These are phyloP conservation scores for Coptotermes formosanus DNA, from an alignment of 1,140 invertebrate genomes.

Conservation along the genomic window DNA sequence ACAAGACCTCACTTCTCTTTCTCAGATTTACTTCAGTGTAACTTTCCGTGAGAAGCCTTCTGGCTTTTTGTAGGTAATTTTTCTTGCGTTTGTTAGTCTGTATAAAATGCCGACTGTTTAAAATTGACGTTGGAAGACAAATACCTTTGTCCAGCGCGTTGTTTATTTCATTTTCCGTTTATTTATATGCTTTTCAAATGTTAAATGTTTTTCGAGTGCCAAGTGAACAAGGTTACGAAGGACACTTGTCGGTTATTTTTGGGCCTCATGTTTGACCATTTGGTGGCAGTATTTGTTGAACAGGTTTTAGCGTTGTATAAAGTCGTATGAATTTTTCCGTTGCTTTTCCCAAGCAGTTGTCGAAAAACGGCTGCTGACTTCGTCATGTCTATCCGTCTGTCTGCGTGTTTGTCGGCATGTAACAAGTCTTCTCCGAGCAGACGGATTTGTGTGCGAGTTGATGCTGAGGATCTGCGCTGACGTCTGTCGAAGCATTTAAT, in stretches of 20 bases:
- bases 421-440: no score
- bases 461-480: no score
- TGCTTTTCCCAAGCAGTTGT: no score
- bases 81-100: not conserved
- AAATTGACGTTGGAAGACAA: not conserved
- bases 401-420: no score
- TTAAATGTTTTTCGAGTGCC: not conserved
- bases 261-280: no score
- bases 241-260: not conserved
- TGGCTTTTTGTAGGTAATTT: not conserved
- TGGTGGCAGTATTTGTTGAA: no score
- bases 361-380: no score
- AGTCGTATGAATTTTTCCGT: no score
- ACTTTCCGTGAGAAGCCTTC: not conserved
- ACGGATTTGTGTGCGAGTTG: no score
- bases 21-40: not conserved
- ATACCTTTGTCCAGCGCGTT: not conserved
- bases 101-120: not conserved
- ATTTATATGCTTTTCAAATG: not conserved
- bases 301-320: no score
- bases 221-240: not conserved
- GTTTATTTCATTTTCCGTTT: not conserved
- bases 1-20: not conserved
- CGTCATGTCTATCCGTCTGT: no score
- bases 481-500: no score